These are phyloP conservation scores for Xanthorhoe spadicearia DNA, from an alignment of 2,888 invertebrate genomes.

Conservation along the genomic window DNA sequence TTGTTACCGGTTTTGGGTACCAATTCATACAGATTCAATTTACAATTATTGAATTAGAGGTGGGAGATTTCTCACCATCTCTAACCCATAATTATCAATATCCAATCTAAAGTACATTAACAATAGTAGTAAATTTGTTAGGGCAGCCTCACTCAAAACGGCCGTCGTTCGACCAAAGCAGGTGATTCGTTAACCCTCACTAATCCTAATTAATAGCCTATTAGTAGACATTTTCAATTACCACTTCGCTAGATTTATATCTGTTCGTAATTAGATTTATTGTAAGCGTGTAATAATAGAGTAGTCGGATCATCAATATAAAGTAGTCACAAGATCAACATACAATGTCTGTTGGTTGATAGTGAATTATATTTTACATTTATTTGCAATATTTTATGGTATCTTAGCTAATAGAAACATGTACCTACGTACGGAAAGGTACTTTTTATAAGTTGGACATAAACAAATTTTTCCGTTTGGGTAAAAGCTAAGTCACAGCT, in stretches of 20 bases:
- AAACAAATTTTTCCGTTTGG: too few relatives aligned
- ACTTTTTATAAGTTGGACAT: too few relatives aligned
- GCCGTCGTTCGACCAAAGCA: slow-evolving; percentile 56
- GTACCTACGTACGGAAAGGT: too few relatives aligned
- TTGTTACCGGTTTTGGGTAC: background rate
- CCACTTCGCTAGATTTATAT: slow-evolving; percentile 73
- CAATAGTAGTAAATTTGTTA: slow-evolving; percentile 30
- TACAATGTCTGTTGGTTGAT: background rate
- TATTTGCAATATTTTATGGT: background rate
- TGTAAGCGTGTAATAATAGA: slow-evolving; percentile 29
- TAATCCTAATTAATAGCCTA: slow-evolving; percentile 80
- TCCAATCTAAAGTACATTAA: slow-evolving; percentile 20
- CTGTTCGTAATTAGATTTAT: slow-evolving; percentile 34
- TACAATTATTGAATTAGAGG: background rate
- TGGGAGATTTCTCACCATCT: slow-evolving; percentile 4
- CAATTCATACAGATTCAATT: background rate
- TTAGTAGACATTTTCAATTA: slow-evolving; percentile 80
- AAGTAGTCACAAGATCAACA: slow-evolving; percentile 9
- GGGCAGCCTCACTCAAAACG: slow-evolving; percentile 51
- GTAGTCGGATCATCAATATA: slow-evolving; percentile 20
- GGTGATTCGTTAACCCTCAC: slow-evolving; percentile 71
- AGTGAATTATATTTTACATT: background rate
- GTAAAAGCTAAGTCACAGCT: too few relatives aligned
- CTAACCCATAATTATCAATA: slow-evolving; percentile 18
- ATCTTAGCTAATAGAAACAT: too few relatives aligned